Evolutionary conservation across 2,888 invertebrate genomes (phyloP).

Genomic region (Drepanosiphum platanoidis): DNA sequence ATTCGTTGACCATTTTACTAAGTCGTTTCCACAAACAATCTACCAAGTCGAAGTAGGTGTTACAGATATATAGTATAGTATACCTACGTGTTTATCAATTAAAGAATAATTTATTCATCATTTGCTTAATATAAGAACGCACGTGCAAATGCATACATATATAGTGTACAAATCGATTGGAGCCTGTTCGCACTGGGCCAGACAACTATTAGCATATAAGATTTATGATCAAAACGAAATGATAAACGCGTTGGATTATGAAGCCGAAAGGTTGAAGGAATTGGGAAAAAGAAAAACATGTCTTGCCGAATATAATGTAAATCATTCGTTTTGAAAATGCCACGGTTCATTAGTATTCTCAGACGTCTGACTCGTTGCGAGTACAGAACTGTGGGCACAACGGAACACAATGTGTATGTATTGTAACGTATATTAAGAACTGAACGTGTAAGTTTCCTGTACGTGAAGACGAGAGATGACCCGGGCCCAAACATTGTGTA

Average conservation of each 20-base stretch:
- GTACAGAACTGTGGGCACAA: not conserved
- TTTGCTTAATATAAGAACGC: not conserved
- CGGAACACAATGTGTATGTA: not conserved
- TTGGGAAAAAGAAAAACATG: not conserved
- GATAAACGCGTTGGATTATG: conserved; percentile 1
- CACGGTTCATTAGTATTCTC: conserved; percentile 49
- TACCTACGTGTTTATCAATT: conserved; percentile 32
- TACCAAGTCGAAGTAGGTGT: not conserved
- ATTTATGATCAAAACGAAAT: conserved; percentile 46
- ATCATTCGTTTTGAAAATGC: conserved; percentile 35
- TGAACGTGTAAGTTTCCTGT: not conserved
- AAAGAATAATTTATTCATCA: conserved; percentile 31
- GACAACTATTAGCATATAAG: conserved; percentile 47
- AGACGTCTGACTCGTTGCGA: conserved; percentile 16
- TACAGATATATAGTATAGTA: not conserved
- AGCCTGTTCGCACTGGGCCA: conserved; percentile 19
- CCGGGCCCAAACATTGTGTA: not conserved
- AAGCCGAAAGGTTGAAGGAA: not conserved
- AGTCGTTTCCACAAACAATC: too few relatives aligned
- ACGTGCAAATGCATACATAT: not conserved
- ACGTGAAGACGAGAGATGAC: not conserved
- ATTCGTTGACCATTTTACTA: too few relatives aligned
- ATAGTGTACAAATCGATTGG: conserved; percentile 16
- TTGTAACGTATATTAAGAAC: not conserved
- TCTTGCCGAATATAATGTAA: conserved; percentile 37